phyloP scores from a whole-genome alignment of 2,888 invertebrate species.

The Lamellibrachia columna region DNA sequence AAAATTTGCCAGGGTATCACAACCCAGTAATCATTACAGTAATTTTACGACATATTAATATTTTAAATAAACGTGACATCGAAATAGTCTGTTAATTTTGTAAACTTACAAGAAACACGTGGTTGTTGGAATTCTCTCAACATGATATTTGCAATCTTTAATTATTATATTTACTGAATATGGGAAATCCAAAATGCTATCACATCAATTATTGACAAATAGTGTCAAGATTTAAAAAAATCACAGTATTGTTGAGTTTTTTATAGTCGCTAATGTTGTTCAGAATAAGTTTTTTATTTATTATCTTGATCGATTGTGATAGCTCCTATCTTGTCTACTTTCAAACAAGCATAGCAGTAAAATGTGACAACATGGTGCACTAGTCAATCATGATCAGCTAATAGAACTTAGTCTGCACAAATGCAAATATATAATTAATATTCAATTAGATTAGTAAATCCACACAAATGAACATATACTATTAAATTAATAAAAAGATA shows the following conservation, averaged over 20 bases:
- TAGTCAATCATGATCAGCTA: not conserved
- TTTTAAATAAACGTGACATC: not conserved
- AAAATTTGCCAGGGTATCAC: not conserved
- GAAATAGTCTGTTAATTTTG: not conserved
- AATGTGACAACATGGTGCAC: not conserved
- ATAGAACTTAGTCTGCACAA: not conserved
- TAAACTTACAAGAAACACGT: not conserved
- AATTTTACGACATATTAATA: not conserved
- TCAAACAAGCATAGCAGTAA: not conserved
- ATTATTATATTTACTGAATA: not conserved
- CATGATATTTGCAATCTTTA: not conserved
- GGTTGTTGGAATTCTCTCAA: not conserved
- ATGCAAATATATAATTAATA: not conserved
- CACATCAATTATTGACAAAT: not conserved
- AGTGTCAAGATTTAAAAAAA: no score
- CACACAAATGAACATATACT: not conserved
- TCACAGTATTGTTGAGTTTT: not conserved
- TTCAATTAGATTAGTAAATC: not conserved
- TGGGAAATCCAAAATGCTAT: not conserved
- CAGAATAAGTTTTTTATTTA: not conserved
- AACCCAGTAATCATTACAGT: not conserved
- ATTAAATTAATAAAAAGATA: not conserved
- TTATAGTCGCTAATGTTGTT: not conserved
- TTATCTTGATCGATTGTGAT: not conserved
- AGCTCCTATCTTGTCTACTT: not conserved